Conservation (phyloP, 1,140 invertebrate species). For the Rhopalosiphum padi region DNA sequence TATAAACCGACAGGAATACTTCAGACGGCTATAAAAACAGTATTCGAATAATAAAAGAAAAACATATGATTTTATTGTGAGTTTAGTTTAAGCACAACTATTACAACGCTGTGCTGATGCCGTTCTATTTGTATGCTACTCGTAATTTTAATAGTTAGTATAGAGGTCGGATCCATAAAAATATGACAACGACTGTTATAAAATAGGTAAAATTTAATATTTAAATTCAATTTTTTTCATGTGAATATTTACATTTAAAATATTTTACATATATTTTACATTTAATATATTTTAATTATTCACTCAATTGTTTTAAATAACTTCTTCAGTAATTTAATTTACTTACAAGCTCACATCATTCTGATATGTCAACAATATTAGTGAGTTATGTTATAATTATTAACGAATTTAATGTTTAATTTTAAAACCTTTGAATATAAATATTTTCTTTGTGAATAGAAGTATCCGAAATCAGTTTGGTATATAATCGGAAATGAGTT, state of each 20-base stretch:
- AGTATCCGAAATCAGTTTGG: slow-evolving; percentile 85
- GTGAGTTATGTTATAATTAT: background rate
- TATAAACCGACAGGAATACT: background rate
- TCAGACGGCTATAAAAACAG: background rate
- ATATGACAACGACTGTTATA: background rate
- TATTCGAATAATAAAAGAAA: background rate
- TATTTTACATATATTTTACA: background rate
- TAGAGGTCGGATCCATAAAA: background rate
- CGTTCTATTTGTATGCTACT: background rate
- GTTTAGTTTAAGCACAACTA: background rate
- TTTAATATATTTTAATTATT: background rate
- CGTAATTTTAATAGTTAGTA: background rate
- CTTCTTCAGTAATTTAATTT: background rate
- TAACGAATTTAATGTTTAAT: background rate
- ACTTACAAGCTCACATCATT: background rate
- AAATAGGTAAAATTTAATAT: background rate
- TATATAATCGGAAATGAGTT: slow-evolving; percentile 84
- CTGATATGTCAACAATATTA: background rate
- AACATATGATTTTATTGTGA: background rate
- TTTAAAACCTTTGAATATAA: background rate
- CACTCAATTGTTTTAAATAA: background rate
- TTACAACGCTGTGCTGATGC: background rate
- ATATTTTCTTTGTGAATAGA: background rate
- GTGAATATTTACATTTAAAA: background rate
- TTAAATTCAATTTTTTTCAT: background rate